These are phyloP conservation scores for Fragum sueziense DNA, from an alignment of 2,888 invertebrate species.

Conservation along the genomic window DNA sequence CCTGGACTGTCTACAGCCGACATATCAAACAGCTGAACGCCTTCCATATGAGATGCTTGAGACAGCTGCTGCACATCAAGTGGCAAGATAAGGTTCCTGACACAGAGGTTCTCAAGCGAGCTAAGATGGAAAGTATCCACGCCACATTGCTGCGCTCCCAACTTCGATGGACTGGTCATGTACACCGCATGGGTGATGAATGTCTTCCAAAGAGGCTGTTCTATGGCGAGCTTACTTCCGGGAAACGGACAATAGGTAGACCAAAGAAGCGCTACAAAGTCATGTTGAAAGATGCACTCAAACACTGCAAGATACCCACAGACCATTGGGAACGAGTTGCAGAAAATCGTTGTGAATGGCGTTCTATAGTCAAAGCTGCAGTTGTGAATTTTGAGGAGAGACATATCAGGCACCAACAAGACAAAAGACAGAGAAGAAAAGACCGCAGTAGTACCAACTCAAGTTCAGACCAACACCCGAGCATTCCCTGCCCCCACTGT, in stretches of 20 bases:
- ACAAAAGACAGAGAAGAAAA: neutral
- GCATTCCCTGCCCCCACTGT: neutral
- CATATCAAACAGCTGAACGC: neutral
- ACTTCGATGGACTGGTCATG: neutral
- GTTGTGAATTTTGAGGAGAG: neutral
- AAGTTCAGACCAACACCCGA: neutral
- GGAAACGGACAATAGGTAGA: neutral
- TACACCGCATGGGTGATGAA: neutral
- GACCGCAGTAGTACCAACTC: neutral
- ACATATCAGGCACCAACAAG: neutral
- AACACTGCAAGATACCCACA: neutral
- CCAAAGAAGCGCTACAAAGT: neutral
- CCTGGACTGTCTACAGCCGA: neutral
- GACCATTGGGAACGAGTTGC: no score
- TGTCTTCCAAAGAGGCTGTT: neutral
- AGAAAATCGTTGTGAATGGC: neutral
- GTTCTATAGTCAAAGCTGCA: no score
- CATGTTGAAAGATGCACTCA: neutral
- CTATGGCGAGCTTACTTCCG: neutral
- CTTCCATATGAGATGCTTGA: neutral
- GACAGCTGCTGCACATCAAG: neutral
- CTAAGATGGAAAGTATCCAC: neutral
- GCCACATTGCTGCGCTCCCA: no score
- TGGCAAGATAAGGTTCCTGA: slow-evolving; percentile 2
- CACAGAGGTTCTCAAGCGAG: neutral